Conservation (phyloP, 2,888 invertebrate species). For the Scaptomyza flava region DNA sequence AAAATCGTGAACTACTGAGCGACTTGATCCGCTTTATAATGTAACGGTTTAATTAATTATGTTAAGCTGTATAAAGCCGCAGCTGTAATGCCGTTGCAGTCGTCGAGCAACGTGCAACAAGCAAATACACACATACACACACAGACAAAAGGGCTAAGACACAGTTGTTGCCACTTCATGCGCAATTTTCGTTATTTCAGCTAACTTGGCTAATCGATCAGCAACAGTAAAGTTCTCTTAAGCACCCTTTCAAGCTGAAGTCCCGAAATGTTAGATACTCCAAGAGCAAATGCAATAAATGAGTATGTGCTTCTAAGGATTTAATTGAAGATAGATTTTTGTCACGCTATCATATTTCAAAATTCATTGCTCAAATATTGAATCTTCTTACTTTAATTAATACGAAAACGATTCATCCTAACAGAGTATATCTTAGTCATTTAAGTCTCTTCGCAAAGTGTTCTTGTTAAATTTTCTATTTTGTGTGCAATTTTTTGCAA, state of each 20-base stretch:
- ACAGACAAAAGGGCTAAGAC: conserved; percentile 36
- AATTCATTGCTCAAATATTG: background rate
- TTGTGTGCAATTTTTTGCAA: conserved; percentile 16
- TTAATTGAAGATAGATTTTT: background rate
- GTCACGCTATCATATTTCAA: no score
- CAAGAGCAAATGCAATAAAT: background rate
- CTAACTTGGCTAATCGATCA: conserved; percentile 77
- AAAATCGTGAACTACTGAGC: conserved; percentile 76
- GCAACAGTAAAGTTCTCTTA: conserved; percentile 43
- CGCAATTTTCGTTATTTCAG: conserved; percentile 74
- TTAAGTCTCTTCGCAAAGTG: background rate
- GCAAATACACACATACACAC: background rate
- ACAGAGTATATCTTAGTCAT: background rate
- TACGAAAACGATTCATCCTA: no score
- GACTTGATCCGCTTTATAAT: conserved; percentile 80
- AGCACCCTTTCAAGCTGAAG: background rate
- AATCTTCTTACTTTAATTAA: background rate
- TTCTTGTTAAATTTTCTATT: conserved; percentile 9
- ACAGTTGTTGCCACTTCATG: conserved; percentile 77
- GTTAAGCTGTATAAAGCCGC: conserved; percentile 66
- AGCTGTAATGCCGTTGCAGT: conserved; percentile 43
- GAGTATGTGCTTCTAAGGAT: background rate
- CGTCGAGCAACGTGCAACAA: conserved; percentile 31
- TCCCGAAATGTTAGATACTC: conserved; percentile 11
- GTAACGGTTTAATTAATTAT: conserved; percentile 85